Evolutionary conservation across 1,140 invertebrate species (phyloP), one percentile per base, ranked within the genome.

Genomic region (Metopolophium dirhodum): DNA sequence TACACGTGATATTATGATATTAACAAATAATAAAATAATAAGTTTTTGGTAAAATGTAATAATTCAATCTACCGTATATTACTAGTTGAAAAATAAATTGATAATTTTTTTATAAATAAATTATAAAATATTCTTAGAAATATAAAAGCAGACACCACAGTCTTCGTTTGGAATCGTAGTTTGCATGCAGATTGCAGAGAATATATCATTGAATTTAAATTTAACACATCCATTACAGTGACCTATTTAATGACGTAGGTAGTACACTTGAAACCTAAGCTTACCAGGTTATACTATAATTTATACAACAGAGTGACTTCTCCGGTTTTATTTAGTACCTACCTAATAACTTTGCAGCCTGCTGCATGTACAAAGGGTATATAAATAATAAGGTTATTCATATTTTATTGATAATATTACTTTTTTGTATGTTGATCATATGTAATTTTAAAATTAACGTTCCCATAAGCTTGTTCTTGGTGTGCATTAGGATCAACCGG

Each of bases 351-450:
- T 22, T 22, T 54, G 22, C 22, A 54, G 51, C 18, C 11, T 35
- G 61, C 14, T 47, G 9, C 45, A n/a, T 77, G 18, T 68, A 18
- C 7, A 77, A 68, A 30, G 30, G 57, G 26, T 61, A 6, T 22
- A 4, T 23, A 0, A 18, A 54, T 51, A 37, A 1, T 54, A 22
- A 54, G n/a, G 14, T 4, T 68, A 20, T n/a, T 77, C 0, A 47
- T 4, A 41, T 47, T 30, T 47, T 86, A 0, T 88, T 49, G 45
- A 14, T 91, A 23, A 37, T 77, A 57, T 94, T 94, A 94, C 93
- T 94, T 94, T 86, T 94, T 94, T 20, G 77, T 94, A 41, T 94
- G 77, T 85, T 94, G 89, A 54, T 94, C 93, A n/a, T 91, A 94
- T 30, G 57, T 61, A 7, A 94, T 68, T 91, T 94, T 91, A 77